These are phyloP conservation scores for Paragorgia papillata DNA, from an alignment of 92 coral and sea anemone genomes.

Conservation along the genomic window DNA sequence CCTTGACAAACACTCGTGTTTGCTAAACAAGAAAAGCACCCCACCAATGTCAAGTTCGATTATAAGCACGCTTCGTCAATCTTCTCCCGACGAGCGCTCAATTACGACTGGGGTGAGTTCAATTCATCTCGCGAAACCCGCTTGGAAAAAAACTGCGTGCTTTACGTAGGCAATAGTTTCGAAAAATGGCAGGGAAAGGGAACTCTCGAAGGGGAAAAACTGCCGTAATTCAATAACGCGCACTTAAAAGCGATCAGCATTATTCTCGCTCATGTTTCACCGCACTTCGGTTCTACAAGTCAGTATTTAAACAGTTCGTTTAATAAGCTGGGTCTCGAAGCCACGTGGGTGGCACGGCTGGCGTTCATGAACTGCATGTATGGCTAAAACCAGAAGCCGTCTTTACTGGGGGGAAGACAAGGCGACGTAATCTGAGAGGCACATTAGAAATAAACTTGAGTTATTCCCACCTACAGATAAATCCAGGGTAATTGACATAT, in stretches of 20 bases:
- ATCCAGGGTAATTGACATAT: conserved; percentile 38
- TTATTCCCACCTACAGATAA: conserved; percentile 40
- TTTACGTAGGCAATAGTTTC: not conserved
- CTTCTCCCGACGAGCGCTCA: conserved; percentile 24
- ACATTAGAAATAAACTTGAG: conserved; percentile 4
- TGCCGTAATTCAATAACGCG: too few relatives aligned
- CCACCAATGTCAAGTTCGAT: conserved; percentile 11
- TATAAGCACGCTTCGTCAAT: conserved; percentile 39
- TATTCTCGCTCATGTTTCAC: not conserved
- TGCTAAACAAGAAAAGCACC: conserved; percentile 19
- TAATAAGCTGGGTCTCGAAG: not conserved
- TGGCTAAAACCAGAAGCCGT: conserved; percentile 4
- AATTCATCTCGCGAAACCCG: not conserved
- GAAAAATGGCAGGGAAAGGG: not conserved
- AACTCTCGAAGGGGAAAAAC: not conserved
- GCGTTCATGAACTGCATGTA: conserved; percentile 1
- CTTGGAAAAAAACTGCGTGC: not conserved
- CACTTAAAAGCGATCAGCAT: not conserved
- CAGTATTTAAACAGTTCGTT: not conserved
- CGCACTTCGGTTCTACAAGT: not conserved
- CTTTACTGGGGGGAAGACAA: conserved; percentile 18
- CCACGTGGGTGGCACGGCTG: conserved; percentile 46
- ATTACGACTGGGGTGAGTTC: conserved; percentile 3
- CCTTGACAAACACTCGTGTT: conserved; percentile 40
- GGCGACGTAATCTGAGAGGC: conserved; percentile 39